Conservation (phyloP, 2,797 vertebrate genomes). For the Acrossocheilus wenchowensis region DNA sequence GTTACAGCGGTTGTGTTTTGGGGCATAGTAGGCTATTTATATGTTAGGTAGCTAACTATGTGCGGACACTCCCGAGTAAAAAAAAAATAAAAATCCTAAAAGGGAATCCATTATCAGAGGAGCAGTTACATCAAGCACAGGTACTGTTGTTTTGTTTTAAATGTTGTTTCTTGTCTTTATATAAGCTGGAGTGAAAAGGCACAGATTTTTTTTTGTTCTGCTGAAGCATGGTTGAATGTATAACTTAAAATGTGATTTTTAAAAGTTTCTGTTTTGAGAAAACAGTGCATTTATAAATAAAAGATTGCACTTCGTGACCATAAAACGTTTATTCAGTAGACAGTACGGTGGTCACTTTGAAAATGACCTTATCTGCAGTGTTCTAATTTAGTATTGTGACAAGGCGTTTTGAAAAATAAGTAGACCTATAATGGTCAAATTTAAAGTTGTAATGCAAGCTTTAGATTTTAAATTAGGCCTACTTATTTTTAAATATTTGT, state of each 20-base stretch:
- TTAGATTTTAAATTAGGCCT: background rate
- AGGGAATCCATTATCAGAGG: background rate
- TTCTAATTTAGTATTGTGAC: background rate
- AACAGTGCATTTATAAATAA: constrained; percentile 26
- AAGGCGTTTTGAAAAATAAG: background rate
- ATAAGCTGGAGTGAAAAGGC: background rate
- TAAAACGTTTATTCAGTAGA: background rate
- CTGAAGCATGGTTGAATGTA: constrained; percentile 37
- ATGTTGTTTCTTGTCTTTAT: constrained; percentile 20
- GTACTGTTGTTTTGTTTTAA: constrained; percentile 5
- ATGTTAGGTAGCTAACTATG: background rate
- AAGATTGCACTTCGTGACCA: background rate
- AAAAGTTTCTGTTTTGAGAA: background rate
- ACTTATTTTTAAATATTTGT: background rate
- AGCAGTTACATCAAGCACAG: background rate
- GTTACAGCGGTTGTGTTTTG: background rate
- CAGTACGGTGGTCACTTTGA: background rate
- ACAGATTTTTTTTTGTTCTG: constrained; percentile 30
- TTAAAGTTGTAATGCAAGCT: background rate
- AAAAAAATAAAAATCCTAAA: background rate
- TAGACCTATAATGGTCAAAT: background rate
- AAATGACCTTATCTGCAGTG: background rate
- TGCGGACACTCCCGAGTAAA: background rate
- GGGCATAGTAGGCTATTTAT: no score
- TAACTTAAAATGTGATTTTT: constrained; percentile 5